Percentiles rank a stretch among this genome's conserved stretches.
These are phyloP conservation scores for Arenicola marina DNA, from an alignment of 2,888 invertebrate species.

Conservation along the genomic window DNA sequence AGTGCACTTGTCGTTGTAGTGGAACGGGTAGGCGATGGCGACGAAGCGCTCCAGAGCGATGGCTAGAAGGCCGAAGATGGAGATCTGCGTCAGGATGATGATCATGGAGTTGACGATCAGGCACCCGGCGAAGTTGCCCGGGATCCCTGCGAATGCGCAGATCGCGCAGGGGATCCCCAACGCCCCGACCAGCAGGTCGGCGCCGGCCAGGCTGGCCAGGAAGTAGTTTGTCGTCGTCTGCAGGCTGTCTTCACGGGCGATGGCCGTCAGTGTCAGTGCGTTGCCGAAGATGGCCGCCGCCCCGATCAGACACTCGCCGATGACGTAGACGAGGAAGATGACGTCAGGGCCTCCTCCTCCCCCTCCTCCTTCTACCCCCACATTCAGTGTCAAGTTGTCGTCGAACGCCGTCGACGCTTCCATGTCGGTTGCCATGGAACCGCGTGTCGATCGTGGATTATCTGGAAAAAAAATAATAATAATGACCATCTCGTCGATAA, in stretches of 20 bases:
- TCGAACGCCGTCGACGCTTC: not conserved
- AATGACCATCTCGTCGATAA: too few species aligned
- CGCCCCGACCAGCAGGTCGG: slow-evolving; percentile 30
- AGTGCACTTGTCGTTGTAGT: slow-evolving; percentile 45
- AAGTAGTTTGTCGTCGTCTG: slow-evolving; percentile 29
- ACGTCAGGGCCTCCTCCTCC: not conserved
- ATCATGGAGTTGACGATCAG: slow-evolving; percentile 51
- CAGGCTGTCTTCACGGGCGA: slow-evolving; percentile 16
- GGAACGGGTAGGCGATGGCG: slow-evolving; percentile 54
- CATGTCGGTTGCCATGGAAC: not conserved
- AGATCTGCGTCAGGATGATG: slow-evolving; percentile 54
- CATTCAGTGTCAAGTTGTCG: not conserved
- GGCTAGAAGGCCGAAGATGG: slow-evolving; percentile 53
- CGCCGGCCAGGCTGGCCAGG: slow-evolving; percentile 27
- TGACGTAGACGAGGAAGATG: slow-evolving; percentile 3
- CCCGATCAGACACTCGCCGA: slow-evolving; percentile 21
- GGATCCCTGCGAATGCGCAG: slow-evolving; percentile 13
- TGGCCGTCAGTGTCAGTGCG: slow-evolving; percentile 19
- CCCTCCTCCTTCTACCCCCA: not conserved
- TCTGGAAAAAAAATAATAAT: too few species aligned
- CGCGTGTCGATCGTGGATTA: too few species aligned
- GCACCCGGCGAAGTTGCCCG: slow-evolving; percentile 25
- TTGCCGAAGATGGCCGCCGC: slow-evolving; percentile 20
- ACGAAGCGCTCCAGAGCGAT: slow-evolving; percentile 55
- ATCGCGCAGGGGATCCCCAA: slow-evolving; percentile 33